phyloP scores from a whole-genome alignment of 1,140 invertebrate species.

The Batillaria attramentaria region DNA sequence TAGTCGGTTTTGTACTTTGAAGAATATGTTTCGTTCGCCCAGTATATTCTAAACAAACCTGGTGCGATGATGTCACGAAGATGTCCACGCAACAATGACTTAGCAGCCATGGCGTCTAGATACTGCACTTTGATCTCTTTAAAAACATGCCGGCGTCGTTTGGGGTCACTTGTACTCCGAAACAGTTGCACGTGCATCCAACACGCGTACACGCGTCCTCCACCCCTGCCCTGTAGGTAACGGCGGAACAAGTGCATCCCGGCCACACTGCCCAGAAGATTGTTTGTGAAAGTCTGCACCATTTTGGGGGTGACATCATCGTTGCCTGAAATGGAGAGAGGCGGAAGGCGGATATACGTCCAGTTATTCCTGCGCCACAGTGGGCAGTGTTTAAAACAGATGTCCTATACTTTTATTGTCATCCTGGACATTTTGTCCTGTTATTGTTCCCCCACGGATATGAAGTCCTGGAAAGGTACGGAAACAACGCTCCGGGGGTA shows the following conservation, averaged over 20 bases:
- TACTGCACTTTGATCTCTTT: background rate
- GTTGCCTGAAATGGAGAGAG: background rate
- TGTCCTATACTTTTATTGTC: too few relatives aligned
- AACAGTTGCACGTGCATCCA: constrained; percentile 36
- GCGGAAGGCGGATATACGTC: too few relatives aligned
- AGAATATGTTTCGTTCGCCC: too few relatives aligned
- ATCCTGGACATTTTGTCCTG: too few relatives aligned
- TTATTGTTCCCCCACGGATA: too few relatives aligned
- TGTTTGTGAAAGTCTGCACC: constrained; percentile 4
- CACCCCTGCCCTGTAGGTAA: constrained; percentile 23
- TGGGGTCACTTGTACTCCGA: background rate
- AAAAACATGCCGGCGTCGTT: constrained; percentile 4
- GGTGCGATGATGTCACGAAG: background rate
- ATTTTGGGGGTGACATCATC: background rate
- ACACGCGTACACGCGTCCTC: constrained; percentile 28
- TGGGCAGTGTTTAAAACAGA: too few relatives aligned
- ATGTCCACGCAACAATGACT: background rate
- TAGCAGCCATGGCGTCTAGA: background rate
- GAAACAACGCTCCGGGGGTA: too few relatives aligned
- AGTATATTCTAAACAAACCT: background rate
- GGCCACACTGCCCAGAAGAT: constrained; percentile 25
- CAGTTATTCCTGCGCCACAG: too few relatives aligned
- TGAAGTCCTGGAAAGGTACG: too few relatives aligned
- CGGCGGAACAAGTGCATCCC: constrained; percentile 33
- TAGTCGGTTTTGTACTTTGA: too few relatives aligned